Conservation (phyloP, 2,113 vertebrate genomes). For the Leptocoma aspasia region DNA sequence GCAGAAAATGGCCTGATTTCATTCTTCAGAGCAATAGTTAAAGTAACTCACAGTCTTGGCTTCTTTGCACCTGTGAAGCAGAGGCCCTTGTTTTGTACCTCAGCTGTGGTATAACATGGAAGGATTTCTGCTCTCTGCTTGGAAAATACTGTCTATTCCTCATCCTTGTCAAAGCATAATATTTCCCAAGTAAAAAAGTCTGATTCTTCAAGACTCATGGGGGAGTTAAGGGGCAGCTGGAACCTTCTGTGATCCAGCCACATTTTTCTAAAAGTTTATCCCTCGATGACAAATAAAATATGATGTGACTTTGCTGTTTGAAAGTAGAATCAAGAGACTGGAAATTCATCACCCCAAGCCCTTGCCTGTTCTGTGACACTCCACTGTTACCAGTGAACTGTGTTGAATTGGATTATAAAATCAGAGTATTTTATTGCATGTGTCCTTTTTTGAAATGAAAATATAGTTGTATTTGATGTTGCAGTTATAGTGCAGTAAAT, state of each 20-base stretch:
- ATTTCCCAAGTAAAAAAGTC: neutral
- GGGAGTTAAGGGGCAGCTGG: neutral
- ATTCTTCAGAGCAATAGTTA: neutral
- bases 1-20: constrained; percentile 26
- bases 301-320: constrained; percentile 16
- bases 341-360: neutral
- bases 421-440: constrained; percentile 20
- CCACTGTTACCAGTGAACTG: neutral
- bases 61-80: neutral
- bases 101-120: neutral
- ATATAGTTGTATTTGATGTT: neutral
- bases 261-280: neutral
- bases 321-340: neutral
- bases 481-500: constrained; percentile 20
- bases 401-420: neutral
- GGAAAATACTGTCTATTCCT: constrained; percentile 17
- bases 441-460: constrained; percentile 16
- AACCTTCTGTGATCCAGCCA: neutral
- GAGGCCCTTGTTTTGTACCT: neutral
- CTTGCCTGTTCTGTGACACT: neutral
- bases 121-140: constrained; percentile 25
- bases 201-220: neutral
- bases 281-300: neutral
- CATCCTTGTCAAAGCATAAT: neutral
- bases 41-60: neutral